A percentile compares a stretch with the other conserved stretches of the same genome.
phyloP scores from a whole-genome alignment of 2,113 vertebrate genomes.

The Chloroceryle aenea region DNA sequence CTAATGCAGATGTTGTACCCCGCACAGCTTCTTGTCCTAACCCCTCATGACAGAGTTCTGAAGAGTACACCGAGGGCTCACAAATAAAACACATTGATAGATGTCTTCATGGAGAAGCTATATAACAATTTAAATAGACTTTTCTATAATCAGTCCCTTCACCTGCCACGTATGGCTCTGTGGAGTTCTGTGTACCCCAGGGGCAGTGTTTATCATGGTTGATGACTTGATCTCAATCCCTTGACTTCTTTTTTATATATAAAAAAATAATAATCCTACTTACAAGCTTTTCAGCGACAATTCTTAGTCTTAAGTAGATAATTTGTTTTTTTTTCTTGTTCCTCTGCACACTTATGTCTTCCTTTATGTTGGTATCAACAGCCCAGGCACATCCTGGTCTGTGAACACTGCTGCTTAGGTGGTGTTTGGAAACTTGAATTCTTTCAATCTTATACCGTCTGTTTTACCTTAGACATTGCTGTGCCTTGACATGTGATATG shows the following conservation, averaged over 20 bases:
- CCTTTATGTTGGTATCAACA: not conserved
- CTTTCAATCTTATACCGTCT: not conserved
- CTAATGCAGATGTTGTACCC: not conserved
- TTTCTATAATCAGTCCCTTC: not conserved
- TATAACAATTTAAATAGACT: not conserved
- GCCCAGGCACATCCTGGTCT: not conserved
- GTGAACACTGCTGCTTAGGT: not conserved
- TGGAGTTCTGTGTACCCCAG: not conserved
- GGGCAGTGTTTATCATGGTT: not conserved
- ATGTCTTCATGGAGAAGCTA: not conserved
- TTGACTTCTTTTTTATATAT: not conserved
- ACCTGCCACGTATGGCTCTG: not conserved
- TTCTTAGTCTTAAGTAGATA: not conserved
- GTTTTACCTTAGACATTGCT: not conserved
- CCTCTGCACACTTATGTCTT: fast-evolving
- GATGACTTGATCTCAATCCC: not conserved
- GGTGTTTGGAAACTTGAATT: not conserved
- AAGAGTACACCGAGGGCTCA: not conserved
- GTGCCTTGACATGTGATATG: not conserved
- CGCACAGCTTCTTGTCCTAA: not conserved
- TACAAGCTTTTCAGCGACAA: not conserved
- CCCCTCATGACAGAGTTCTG: not conserved
- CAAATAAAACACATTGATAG: not conserved
- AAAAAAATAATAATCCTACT: not conserved
- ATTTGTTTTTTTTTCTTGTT: not conserved